Evolutionary conservation across 2,888 invertebrate species (phyloP).

Genomic region (Spicauda simplicius): DNA sequence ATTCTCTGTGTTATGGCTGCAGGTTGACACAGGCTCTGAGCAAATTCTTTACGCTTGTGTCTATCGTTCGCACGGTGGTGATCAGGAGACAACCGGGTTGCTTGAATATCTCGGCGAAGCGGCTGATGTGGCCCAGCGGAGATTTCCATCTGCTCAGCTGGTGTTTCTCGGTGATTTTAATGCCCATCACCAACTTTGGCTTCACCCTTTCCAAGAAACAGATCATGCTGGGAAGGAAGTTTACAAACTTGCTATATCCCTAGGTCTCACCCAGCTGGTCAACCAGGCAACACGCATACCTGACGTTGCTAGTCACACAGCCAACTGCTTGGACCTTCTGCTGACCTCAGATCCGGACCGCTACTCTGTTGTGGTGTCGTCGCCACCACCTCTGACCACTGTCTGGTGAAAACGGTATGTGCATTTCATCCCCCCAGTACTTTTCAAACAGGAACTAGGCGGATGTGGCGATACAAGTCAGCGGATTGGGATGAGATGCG

Average conservation of each 20-base stretch:
- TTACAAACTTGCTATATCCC: not conserved
- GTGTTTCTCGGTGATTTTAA: not conserved
- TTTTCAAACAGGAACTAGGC: no score
- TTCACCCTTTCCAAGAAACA: not conserved
- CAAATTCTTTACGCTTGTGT: conserved; percentile 87
- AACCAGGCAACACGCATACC: conserved; percentile 11
- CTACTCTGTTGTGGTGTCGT: not conserved
- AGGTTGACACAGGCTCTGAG: not conserved
- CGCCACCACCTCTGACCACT: no score
- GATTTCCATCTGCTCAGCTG: not conserved
- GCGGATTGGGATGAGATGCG: no score
- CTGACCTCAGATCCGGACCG: conserved; percentile 24
- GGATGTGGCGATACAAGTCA: no score
- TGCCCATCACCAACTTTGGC: not conserved
- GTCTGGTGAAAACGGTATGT: no score
- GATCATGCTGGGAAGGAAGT: not conserved
- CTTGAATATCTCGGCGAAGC: conserved; percentile 1
- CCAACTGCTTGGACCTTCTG: conserved; percentile 30
- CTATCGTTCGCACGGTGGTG: conserved; percentile 9
- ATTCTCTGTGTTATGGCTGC: conserved; percentile 49
- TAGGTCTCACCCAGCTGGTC: not conserved
- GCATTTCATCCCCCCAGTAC: no score
- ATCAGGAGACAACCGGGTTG: not conserved
- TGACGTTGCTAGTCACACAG: conserved; percentile 23
- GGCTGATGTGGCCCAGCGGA: conserved; percentile 4